Conservation (phyloP, 2,113 vertebrate species). For the Malurus alboscapulatus region DNA sequence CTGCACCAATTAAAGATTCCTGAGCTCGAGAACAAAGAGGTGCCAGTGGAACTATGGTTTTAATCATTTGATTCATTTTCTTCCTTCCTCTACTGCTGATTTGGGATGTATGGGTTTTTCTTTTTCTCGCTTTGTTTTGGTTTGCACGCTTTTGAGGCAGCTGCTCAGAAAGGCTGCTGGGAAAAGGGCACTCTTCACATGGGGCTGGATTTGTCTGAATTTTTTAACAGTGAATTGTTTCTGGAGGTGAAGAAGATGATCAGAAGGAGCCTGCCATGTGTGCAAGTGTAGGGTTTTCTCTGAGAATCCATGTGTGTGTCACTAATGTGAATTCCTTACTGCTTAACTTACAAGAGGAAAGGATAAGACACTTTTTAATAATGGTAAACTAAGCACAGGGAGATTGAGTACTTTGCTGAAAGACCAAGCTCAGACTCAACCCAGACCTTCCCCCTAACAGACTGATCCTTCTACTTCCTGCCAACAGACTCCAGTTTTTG, state of each 20-base stretch:
- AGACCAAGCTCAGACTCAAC: neutral
- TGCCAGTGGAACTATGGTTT: conserved; percentile 43
- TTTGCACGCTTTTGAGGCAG: conserved; percentile 14
- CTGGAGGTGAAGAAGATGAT: neutral
- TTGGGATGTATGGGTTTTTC: conserved; percentile 19
- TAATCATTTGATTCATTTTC: conserved; percentile 43
- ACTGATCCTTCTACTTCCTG: neutral
- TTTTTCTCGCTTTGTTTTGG: neutral
- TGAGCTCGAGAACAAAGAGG: conserved; percentile 55
- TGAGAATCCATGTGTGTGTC: neutral
- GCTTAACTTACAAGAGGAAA: neutral
- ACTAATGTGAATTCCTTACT: neutral
- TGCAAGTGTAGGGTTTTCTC: neutral
- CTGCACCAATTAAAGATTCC: conserved; percentile 50
- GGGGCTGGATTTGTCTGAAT: neutral
- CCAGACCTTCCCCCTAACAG: neutral
- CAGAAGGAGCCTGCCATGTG: neutral
- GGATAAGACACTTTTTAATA: neutral
- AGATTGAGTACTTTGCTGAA: neutral
- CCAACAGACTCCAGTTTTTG: neutral
- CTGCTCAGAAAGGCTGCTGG: neutral
- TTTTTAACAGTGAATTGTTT: neutral
- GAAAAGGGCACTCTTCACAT: neutral
- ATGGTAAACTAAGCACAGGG: neutral
- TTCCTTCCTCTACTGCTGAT: conserved; percentile 54